Evolutionary conservation across 2,797 vertebrate species (phyloP).

Genomic region (Tachyglossus aculeatus): DNA sequence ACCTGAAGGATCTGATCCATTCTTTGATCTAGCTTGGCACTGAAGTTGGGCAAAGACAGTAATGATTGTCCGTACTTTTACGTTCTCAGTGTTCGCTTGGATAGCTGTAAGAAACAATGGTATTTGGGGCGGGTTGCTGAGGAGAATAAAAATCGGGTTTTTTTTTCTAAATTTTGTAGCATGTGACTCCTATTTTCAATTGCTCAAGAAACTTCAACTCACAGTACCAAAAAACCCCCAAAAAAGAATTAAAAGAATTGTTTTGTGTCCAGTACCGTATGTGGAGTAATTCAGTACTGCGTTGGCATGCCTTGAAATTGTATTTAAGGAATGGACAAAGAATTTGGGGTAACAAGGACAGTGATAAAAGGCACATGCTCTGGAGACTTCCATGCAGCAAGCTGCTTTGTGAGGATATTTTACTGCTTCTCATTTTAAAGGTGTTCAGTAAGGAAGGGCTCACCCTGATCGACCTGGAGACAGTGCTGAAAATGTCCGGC

Average conservation of each 20-base stretch:
- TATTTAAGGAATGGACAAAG: constrained; percentile 45
- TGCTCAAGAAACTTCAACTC: constrained; percentile 54
- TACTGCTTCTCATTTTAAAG: constrained; percentile 57
- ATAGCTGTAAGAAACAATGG: constrained; percentile 58
- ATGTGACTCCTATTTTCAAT: constrained; percentile 64
- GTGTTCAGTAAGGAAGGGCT: constrained; percentile 57
- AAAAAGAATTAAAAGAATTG: not conserved
- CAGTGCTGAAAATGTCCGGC: constrained; percentile 40
- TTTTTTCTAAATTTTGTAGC: constrained; percentile 54
- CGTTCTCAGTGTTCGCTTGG: constrained; percentile 41
- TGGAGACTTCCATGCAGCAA: constrained; percentile 39
- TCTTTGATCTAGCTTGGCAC: constrained; percentile 49
- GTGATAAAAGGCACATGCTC: constrained; percentile 52
- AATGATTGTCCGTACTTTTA: constrained; percentile 40
- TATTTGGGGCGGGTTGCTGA: constrained; percentile 58
- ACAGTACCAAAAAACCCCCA: too few relatives aligned
- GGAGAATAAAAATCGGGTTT: too few relatives aligned
- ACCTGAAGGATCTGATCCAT: constrained; percentile 39
- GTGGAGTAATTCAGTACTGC: constrained; percentile 22
- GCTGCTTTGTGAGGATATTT: constrained; percentile 36
- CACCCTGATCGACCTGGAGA: constrained; percentile 57
- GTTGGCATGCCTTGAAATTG: constrained; percentile 26
- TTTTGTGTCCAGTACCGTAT: not conserved
- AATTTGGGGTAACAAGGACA: constrained; percentile 45
- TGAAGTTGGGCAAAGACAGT: constrained; percentile 38